Conservation (phyloP, 2,113 vertebrate genomes). For the Sorex araneus region DNA sequence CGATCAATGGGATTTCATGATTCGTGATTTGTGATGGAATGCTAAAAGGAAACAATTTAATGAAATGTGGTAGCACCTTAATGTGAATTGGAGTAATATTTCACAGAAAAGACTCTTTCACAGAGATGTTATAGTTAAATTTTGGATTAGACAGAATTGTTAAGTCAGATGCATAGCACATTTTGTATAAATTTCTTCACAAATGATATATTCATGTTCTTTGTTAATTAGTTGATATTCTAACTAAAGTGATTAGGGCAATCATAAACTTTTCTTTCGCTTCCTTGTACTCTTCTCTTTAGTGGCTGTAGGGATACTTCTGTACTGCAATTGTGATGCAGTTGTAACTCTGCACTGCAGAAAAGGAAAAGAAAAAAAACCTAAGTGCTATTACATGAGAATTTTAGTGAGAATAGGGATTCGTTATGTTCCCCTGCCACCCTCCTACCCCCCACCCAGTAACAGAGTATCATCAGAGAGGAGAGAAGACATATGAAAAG, state of each 20-base stretch:
- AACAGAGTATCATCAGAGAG: background rate
- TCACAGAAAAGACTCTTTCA: no score
- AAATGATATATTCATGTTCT: slow-evolving; percentile 2
- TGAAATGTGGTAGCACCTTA: no score
- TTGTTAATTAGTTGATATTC: background rate
- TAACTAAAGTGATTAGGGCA: slow-evolving; percentile 3
- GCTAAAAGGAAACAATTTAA: no score
- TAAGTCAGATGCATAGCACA: background rate
- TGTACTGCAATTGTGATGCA: background rate
- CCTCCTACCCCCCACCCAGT: background rate
- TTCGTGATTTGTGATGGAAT: no score
- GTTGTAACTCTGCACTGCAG: background rate
- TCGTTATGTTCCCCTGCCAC: slow-evolving; percentile 9
- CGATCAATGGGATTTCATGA: no score
- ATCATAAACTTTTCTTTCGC: background rate
- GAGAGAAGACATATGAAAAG: background rate
- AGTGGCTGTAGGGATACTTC: background rate
- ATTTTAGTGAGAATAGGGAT: background rate
- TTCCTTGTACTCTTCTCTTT: background rate
- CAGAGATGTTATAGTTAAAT: background rate
- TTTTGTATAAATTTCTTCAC: background rate
- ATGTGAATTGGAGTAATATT: no score
- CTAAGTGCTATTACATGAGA: background rate
- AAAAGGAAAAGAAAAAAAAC: background rate
- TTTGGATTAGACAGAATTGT: background rate